phyloP scores from a whole-genome alignment of 2,888 invertebrate genomes.

The Raillietiella orientalis region DNA sequence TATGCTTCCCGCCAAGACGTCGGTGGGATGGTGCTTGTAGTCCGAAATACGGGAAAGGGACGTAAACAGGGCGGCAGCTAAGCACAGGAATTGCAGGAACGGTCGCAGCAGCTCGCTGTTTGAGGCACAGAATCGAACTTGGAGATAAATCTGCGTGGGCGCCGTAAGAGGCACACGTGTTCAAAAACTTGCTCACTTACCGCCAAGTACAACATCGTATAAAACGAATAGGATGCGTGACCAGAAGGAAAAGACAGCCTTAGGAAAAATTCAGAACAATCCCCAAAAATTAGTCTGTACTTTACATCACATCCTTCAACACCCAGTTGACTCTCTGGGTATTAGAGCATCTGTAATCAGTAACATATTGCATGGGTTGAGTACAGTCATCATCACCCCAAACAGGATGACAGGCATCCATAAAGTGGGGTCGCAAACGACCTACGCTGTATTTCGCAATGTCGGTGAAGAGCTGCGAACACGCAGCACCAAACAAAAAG shows the following conservation, averaged over 20 bases:
- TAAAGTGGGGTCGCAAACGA: conserved; percentile 72
- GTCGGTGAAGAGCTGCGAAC: conserved; percentile 59
- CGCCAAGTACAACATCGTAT: conserved; percentile 43
- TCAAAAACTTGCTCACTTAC: background rate
- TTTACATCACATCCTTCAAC: conserved; percentile 5
- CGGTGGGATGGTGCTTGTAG: conserved; percentile 95
- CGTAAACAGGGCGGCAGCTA: conserved; percentile 51
- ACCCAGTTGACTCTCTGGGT: conserved; percentile 2
- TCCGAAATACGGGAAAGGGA: conserved; percentile 71
- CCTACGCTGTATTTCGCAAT: conserved; percentile 79
- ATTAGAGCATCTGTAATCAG: conserved; percentile 9
- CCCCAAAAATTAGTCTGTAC: background rate
- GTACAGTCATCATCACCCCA: conserved; percentile 15
- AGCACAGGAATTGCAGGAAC: conserved; percentile 42
- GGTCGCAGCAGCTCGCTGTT: conserved; percentile 37
- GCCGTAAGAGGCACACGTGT: background rate
- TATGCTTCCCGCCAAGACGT: conserved; percentile 45
- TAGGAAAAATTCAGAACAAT: background rate
- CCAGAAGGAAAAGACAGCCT: conserved; percentile 11
- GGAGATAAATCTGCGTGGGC: conserved; percentile 54
- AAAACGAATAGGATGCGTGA: conserved; percentile 11
- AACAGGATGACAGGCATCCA: conserved; percentile 45
- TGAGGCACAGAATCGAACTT: conserved; percentile 38
- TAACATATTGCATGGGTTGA: too few species aligned
- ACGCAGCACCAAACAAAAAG: conserved; percentile 57